A percentile compares a stretch with the other conserved stretches of the same genome.
phyloP scores from a whole-genome alignment of 2,113 vertebrate genomes.

The Phoenicopterus ruber region DNA sequence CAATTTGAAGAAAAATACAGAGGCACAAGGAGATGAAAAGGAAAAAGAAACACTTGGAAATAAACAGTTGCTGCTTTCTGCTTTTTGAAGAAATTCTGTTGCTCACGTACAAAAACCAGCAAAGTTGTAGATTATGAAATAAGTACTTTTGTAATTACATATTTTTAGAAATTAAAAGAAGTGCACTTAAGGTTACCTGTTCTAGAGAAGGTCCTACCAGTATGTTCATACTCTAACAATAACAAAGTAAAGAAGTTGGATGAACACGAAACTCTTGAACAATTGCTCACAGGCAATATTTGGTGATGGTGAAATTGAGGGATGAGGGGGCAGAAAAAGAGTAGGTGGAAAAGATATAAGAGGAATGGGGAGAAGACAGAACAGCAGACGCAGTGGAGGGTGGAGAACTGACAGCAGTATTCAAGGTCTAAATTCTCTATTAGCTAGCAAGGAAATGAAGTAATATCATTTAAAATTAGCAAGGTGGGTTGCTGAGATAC shows the following conservation, averaged over 20 bases:
- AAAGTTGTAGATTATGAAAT: not conserved
- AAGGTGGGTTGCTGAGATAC: not conserved
- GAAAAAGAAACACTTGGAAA: not conserved
- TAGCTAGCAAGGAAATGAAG: constrained; percentile 30
- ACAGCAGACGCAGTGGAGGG: not conserved
- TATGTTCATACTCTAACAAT: not conserved
- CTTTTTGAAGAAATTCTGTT: not conserved
- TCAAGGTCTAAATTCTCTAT: not conserved
- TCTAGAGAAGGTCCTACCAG: not conserved
- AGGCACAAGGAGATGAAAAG: not conserved
- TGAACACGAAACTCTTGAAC: not conserved
- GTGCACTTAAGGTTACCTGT: not conserved
- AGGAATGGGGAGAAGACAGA: not conserved
- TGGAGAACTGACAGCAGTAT: constrained; percentile 6
- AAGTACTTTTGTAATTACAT: not conserved
- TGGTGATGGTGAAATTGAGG: not conserved
- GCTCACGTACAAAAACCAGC: not conserved
- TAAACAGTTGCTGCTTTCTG: not conserved
- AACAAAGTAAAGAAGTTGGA: not conserved
- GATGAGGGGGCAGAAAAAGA: not conserved
- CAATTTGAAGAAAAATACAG: not conserved
- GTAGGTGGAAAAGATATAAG: not conserved
- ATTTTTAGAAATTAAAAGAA: not conserved
- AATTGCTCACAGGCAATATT: not conserved
- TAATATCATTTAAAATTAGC: constrained; percentile 12